Conservation (phyloP, 2,888 invertebrate genomes). For the Lasioglossum marginatum region DNA sequence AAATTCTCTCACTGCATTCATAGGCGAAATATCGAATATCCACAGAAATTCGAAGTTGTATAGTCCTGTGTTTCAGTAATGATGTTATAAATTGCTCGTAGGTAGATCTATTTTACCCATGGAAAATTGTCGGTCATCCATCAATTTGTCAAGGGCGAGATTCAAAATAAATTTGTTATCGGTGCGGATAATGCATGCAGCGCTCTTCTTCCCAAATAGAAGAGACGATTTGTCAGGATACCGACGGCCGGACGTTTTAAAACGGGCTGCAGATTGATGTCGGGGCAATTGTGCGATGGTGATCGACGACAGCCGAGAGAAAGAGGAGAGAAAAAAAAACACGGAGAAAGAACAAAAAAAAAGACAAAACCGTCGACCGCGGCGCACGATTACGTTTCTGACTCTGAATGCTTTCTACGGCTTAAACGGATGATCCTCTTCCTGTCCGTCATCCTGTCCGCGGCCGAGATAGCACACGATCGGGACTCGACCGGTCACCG, state of each 20-base stretch:
- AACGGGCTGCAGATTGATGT: constrained; percentile 46
- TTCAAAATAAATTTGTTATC: constrained; percentile 32
- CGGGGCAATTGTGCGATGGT: constrained; percentile 39
- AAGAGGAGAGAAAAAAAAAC: constrained; percentile 11
- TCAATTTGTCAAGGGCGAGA: not conserved
- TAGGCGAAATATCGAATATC: not conserved
- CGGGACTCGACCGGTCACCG: constrained; percentile 66
- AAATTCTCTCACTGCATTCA: not conserved
- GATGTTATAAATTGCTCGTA: not conserved
- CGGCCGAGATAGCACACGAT: constrained; percentile 62
- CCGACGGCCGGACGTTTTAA: constrained; percentile 46
- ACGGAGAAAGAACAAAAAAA: not conserved
- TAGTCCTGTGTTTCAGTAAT: not conserved
- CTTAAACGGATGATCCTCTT: constrained; percentile 61
- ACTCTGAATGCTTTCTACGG: constrained; percentile 53
- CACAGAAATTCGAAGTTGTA: not conserved
- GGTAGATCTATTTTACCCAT: not conserved
- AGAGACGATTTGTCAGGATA: constrained; percentile 40
- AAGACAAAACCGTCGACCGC: constrained; percentile 19
- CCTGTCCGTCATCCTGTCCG: constrained; percentile 71
- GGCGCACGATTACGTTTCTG: constrained; percentile 57
- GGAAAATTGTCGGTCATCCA: not conserved
- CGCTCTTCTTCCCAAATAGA: constrained; percentile 9
- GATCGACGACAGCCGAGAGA: constrained; percentile 29
- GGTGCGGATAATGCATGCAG: constrained; percentile 24